Evolutionary conservation across 2,113 vertebrate genomes (phyloP).

Genomic region (Coracopsis vasa): DNA sequence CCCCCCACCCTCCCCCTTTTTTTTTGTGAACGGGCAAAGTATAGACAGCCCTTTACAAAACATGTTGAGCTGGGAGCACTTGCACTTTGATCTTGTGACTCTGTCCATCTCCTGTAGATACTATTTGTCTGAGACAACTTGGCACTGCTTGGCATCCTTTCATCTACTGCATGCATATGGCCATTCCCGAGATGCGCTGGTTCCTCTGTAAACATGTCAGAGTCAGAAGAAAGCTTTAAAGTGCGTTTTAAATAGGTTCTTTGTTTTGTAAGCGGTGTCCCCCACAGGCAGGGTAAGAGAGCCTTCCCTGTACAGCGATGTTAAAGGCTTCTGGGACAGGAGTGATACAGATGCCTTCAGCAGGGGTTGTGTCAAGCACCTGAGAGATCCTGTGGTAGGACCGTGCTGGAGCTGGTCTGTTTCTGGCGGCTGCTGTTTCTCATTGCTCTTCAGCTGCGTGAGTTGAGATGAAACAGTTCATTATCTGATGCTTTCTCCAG

Average conservation of each 20-base stretch:
- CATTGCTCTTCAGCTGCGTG: neutral
- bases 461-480: neutral
- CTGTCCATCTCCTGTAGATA: neutral
- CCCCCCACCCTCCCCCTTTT: neutral
- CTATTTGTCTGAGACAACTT: neutral
- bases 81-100: neutral
- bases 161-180: rapidly evolving
- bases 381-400: neutral
- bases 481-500: neutral
- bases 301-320: too few relatives aligned
- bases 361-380: neutral
- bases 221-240: neutral
- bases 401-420: neutral
- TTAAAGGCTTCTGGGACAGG: neutral
- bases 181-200: rapidly evolving
- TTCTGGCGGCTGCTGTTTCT: neutral
- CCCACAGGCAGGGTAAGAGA: neutral
- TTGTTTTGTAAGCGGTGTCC: neutral
- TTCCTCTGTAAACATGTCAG: neutral
- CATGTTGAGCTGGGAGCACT: neutral
- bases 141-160: neutral
- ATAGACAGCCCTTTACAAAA: neutral
- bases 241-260: neutral
- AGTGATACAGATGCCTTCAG: neutral
- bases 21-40: neutral